Conservation (phyloP, 1,140 invertebrate species). For the Cherax quadricarinatus region DNA sequence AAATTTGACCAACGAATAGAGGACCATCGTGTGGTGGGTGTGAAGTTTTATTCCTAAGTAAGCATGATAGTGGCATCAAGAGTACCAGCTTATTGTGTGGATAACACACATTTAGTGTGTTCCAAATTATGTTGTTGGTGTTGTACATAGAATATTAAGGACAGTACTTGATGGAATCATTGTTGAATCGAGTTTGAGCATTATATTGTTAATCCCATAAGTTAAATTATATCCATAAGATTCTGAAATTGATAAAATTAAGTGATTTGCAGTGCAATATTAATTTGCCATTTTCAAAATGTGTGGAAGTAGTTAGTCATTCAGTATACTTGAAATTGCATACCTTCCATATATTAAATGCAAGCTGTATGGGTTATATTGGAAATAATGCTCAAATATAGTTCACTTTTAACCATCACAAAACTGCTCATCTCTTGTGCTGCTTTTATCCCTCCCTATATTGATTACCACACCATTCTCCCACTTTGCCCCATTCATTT, state of each 20-base stretch:
- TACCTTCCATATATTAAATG: not conserved
- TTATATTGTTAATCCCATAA: not conserved
- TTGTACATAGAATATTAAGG: slow-evolving; percentile 42
- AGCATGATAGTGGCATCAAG: slow-evolving; percentile 26
- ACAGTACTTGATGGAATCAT: slow-evolving; percentile 5
- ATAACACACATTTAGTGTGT: slow-evolving; percentile 29
- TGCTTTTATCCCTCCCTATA: not conserved
- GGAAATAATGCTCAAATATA: slow-evolving; percentile 2
- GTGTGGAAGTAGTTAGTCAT: not conserved
- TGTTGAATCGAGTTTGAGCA: slow-evolving; percentile 7
- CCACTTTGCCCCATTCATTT: not conserved
- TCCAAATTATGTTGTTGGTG: slow-evolving; percentile 37
- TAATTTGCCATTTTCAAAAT: not conserved
- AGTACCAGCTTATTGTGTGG: slow-evolving; percentile 19
- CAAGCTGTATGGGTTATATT: not conserved
- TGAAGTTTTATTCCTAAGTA: slow-evolving; percentile 4
- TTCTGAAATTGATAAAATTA: not conserved
- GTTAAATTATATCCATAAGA: not conserved
- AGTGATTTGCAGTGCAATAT: not conserved
- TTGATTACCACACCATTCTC: not conserved
- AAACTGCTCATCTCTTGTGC: slow-evolving; percentile 8
- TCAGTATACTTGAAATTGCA: not conserved
- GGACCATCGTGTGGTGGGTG: slow-evolving; percentile 21
- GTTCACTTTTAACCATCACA: not conserved
- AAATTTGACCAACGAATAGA: slow-evolving; percentile 33